Conservation (phyloP, 2,888 invertebrate genomes). For the Lamellibrachia satsuma region DNA sequence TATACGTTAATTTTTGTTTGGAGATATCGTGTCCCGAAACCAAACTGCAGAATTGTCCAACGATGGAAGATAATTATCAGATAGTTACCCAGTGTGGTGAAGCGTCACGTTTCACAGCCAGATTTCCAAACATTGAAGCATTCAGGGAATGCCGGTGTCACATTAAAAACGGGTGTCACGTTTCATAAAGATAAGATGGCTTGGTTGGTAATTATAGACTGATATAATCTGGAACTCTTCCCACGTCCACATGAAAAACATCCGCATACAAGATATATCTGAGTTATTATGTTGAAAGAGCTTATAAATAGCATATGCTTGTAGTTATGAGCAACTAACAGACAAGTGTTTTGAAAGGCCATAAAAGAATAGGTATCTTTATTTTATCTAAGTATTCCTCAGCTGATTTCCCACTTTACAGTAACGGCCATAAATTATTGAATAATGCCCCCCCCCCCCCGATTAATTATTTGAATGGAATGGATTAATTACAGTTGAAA, state of each 20-base stretch:
- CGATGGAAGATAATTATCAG: not conserved
- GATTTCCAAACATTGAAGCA: not conserved
- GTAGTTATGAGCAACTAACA: not conserved
- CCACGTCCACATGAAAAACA: not conserved
- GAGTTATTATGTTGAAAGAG: conserved; percentile 3
- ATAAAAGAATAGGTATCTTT: not conserved
- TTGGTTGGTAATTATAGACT: not conserved
- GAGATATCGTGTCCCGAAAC: not conserved
- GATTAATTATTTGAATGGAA: not conserved
- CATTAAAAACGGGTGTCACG: not conserved
- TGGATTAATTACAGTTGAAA: not conserved
- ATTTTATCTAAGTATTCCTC: not conserved
- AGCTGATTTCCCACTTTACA: not conserved
- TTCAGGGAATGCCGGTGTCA: not conserved
- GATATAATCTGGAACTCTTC: not conserved
- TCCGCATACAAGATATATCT: not conserved
- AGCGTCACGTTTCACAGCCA: not conserved
- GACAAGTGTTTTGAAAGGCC: not conserved
- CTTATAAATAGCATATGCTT: not conserved
- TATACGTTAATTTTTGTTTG: not conserved
- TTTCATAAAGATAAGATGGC: conserved; percentile 13
- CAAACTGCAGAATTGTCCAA: not conserved
- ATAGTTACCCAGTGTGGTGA: not conserved
- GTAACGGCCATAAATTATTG: not conserved
- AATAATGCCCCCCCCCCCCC: not conserved